Evolutionary conservation across 2,888 invertebrate species (phyloP).

Genomic region (Beris chalybata): DNA sequence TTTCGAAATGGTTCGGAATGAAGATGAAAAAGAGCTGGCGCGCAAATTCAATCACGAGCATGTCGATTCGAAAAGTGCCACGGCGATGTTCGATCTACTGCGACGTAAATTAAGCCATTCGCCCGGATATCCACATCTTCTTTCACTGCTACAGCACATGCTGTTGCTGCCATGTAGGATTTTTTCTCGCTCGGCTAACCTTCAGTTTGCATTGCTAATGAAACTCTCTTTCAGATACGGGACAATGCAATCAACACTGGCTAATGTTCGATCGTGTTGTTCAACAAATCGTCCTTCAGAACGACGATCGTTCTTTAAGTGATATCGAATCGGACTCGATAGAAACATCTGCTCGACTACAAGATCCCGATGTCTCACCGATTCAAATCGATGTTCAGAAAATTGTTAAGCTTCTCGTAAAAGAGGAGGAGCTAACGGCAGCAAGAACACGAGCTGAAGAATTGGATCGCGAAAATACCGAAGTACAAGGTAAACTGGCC

Average conservation of each 20-base stretch:
- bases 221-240: conserved; percentile 66
- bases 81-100: conserved; percentile 88
- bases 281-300: conserved; percentile 90
- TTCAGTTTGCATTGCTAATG: background rate
- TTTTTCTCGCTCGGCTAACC: conserved; percentile 32
- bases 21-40: conserved; percentile 93
- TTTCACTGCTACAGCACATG: conserved; percentile 87
- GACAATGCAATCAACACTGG: conserved; percentile 90
- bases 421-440: conserved; percentile 88
- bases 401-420: conserved; percentile 85
- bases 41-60: conserved; percentile 88
- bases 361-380: conserved; percentile 84
- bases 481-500: conserved; percentile 81
- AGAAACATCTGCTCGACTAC: conserved; percentile 51
- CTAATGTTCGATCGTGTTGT: conserved; percentile 89
- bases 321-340: conserved; percentile 52
- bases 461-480: conserved; percentile 84
- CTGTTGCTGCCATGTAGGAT: conserved; percentile 76
- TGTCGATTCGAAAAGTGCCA: conserved; percentile 91
- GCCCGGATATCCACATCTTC: conserved; percentile 88
- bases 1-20: conserved; percentile 96
- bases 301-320: conserved; percentile 58
- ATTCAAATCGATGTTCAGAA: conserved; percentile 89
- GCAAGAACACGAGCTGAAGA: conserved; percentile 86
- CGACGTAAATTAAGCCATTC: conserved; percentile 88